Conservation (phyloP, 2,797 vertebrate species). For the Gobionotothen gibberifrons region DNA sequence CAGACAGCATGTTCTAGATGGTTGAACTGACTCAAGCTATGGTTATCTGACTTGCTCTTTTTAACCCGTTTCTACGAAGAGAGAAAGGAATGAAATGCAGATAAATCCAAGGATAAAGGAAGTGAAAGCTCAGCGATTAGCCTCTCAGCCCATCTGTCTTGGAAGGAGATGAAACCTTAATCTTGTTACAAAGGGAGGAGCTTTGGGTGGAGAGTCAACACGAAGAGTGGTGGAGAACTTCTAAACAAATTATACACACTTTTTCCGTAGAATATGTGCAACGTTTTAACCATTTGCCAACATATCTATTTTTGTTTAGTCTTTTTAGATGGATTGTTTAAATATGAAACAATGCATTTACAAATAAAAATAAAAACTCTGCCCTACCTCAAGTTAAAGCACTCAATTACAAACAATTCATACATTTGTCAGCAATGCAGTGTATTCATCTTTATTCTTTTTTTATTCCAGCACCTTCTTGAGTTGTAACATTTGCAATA, state of each 20-base stretch:
- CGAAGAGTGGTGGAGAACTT: background rate
- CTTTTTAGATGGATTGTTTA: background rate
- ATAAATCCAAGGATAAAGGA: slow-evolving; percentile 6
- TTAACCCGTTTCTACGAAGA: slow-evolving; percentile 5
- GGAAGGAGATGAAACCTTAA: slow-evolving; percentile 72
- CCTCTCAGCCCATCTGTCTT: slow-evolving; percentile 62
- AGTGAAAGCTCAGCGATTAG: slow-evolving; percentile 51
- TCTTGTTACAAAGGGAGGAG: slow-evolving; percentile 65
- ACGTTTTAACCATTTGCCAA: too few species aligned
- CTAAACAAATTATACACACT: background rate
- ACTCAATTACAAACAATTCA: background rate
- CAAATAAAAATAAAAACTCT: too few species aligned
- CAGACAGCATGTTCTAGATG: background rate
- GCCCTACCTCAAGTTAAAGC: background rate
- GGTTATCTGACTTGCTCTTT: too few species aligned
- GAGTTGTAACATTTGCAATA: background rate
- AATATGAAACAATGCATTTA: too few species aligned
- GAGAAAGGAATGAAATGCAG: slow-evolving; percentile 1
- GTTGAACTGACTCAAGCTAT: background rate
- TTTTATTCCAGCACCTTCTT: background rate
- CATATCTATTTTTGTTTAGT: too few species aligned
- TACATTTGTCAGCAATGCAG: background rate
- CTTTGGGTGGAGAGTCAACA: slow-evolving; percentile 20
- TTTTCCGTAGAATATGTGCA: background rate
- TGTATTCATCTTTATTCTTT: background rate